Percentiles rank a stretch among this genome's conserved stretches.
These are phyloP conservation scores for Philopedon plagiatum DNA, from an alignment of 2,888 invertebrate species.

Conservation along the genomic window DNA sequence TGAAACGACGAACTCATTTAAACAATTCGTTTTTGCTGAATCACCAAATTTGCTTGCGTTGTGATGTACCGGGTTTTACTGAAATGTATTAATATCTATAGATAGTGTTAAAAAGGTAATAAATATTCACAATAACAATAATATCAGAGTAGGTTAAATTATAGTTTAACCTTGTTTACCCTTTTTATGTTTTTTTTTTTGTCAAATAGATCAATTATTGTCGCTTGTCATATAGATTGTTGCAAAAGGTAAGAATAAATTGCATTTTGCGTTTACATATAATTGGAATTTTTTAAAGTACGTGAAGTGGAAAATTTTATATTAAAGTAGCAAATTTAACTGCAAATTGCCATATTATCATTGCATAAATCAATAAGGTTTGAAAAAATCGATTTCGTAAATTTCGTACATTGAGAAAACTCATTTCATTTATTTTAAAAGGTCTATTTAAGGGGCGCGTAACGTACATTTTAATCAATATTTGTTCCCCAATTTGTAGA, in stretches of 20 bases:
- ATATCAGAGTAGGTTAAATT: constrained; percentile 20
- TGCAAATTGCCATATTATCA: constrained; percentile 23
- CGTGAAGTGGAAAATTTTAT: constrained; percentile 27
- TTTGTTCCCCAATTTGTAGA: no score
- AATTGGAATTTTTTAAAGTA: constrained; percentile 29
- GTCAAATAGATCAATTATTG: constrained; percentile 19
- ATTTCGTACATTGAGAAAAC: not conserved
- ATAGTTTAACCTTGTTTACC: constrained; percentile 27
- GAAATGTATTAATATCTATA: no score
- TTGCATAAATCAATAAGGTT: constrained; percentile 20
- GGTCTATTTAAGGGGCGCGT: not conserved
- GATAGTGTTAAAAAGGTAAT: not conserved
- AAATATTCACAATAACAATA: not conserved
- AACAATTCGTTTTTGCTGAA: constrained; percentile 53
- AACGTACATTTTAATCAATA: no score
- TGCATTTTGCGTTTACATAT: constrained; percentile 35
- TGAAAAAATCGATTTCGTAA: constrained; percentile 6
- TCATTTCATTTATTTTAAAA: not conserved
- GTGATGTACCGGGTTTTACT: no score
- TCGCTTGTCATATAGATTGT: constrained; percentile 20
- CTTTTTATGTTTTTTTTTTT: constrained; percentile 23
- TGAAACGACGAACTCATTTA: constrained; percentile 53
- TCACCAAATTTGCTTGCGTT: constrained; percentile 53
- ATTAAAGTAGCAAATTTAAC: constrained; percentile 36
- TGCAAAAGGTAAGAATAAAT: constrained; percentile 27